Conservation (phyloP, 2,888 invertebrate genomes). For the Alsophila aescularia region DNA sequence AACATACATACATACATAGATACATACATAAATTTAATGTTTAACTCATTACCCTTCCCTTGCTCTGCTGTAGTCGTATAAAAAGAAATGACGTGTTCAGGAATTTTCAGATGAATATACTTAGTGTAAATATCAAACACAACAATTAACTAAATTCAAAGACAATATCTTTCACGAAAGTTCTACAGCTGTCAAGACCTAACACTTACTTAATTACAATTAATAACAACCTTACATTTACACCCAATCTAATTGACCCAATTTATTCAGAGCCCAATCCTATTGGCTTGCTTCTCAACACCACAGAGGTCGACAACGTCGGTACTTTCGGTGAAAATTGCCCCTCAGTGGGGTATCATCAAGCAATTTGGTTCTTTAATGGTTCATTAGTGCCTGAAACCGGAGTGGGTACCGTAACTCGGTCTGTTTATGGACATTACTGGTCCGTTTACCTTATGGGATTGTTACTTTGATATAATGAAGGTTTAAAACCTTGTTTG, state of each 20-base stretch:
- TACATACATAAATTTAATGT: too few relatives aligned
- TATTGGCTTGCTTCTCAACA: constrained; percentile 14
- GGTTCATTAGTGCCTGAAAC: constrained; percentile 68
- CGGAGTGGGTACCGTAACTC: constrained; percentile 53
- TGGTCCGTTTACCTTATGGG: constrained; percentile 22
- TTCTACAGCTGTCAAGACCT: background rate
- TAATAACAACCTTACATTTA: constrained; percentile 5
- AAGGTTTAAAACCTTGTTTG: constrained; percentile 15
- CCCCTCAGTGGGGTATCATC: constrained; percentile 58
- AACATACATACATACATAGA: too few relatives aligned
- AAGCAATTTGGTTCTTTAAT: constrained; percentile 62
- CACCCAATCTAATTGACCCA: constrained; percentile 1
- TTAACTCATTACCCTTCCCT: too few relatives aligned
- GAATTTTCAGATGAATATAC: too few relatives aligned
- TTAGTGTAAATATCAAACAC: too few relatives aligned
- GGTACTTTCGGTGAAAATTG: constrained; percentile 38
- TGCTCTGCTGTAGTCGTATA: too few relatives aligned
- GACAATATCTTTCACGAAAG: too few relatives aligned
- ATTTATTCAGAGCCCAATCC: constrained; percentile 3
- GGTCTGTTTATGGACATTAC: constrained; percentile 31
- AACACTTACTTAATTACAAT: background rate
- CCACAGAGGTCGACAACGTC: constrained; percentile 8
- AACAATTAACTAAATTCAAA: too few relatives aligned
- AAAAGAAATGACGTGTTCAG: too few relatives aligned
- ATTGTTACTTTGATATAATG: constrained; percentile 19